Evolutionary conservation across 2,797 vertebrate species (phyloP).

Genomic region (Anabas testudineus): DNA sequence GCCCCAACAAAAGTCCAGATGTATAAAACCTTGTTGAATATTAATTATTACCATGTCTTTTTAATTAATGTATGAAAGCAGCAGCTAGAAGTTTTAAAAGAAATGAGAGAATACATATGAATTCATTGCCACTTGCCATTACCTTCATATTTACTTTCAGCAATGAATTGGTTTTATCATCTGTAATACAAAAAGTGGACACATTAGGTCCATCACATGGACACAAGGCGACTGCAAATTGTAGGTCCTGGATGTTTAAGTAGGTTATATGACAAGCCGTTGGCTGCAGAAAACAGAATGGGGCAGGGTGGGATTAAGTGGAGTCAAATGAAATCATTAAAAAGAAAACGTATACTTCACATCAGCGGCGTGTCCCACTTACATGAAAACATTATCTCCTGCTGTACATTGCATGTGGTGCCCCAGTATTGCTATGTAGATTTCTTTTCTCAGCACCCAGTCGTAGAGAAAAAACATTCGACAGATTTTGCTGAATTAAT

Average conservation of each 20-base stretch:
- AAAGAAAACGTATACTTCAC: background rate
- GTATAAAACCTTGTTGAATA: slow-evolving; percentile 9
- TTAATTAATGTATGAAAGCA: background rate
- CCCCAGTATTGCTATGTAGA: background rate
- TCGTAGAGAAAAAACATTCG: background rate
- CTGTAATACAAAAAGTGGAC: no score
- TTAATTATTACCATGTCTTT: background rate
- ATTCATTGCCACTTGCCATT: no score
- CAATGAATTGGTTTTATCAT: no score
- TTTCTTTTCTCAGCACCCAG: background rate
- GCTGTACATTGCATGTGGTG: background rate
- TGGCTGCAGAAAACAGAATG: no score
- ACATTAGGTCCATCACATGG: no score
- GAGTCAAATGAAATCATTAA: background rate
- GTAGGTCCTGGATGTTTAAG: no score
- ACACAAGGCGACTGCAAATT: no score
- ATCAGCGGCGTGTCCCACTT: background rate
- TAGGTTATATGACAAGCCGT: background rate
- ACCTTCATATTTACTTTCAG: background rate
- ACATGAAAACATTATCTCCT: background rate
- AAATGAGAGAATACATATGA: background rate
- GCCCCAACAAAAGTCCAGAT: slow-evolving; percentile 27
- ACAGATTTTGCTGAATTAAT: slow-evolving; percentile 22
- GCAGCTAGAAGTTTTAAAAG: background rate
- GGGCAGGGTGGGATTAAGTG: no score